Evolutionary conservation across 2,888 invertebrate genomes (phyloP).

Genomic region (Coelinius sp.): DNA sequence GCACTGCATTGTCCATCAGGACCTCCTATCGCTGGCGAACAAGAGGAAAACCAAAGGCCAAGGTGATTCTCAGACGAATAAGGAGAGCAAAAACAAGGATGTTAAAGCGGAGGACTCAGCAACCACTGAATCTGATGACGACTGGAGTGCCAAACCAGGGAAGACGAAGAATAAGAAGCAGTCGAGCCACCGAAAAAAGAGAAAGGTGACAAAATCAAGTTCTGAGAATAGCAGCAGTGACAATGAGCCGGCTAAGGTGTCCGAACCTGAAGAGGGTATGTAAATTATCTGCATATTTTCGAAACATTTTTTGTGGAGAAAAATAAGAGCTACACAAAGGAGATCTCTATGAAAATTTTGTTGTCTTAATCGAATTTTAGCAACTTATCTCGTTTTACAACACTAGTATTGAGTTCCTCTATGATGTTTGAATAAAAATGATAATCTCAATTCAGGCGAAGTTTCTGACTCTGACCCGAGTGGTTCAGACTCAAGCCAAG

Average conservation of each 20-base stretch:
- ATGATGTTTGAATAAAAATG: conserved; percentile 6
- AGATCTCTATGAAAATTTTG: no score
- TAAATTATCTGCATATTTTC: neutral
- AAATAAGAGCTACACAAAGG: no score
- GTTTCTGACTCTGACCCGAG: conserved; percentile 80
- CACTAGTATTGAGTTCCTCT: no score
- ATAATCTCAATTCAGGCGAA: conserved; percentile 77
- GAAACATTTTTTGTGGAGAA: no score
- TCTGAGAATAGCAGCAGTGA: conserved; percentile 69
- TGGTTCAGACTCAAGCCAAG: conserved; percentile 79
- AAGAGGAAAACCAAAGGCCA: conserved; percentile 77
- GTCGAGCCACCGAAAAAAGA: conserved; percentile 66
- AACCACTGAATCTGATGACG: conserved; percentile 73
- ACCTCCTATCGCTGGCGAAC: conserved; percentile 85
- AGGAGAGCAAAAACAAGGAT: conserved; percentile 62
- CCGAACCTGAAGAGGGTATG: conserved; percentile 87
- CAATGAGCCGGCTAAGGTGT: conserved; percentile 73
- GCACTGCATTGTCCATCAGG: no score
- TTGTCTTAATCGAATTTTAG: neutral
- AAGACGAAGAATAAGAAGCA: conserved; percentile 69
- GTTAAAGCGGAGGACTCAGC: conserved; percentile 63
- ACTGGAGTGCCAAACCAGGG: conserved; percentile 70
- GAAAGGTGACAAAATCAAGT: conserved; percentile 71
- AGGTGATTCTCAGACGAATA: no score
- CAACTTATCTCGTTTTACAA: no score